phyloP scores from a whole-genome alignment of 2,888 invertebrate genomes.

The Lasioglossum oenotherae region DNA sequence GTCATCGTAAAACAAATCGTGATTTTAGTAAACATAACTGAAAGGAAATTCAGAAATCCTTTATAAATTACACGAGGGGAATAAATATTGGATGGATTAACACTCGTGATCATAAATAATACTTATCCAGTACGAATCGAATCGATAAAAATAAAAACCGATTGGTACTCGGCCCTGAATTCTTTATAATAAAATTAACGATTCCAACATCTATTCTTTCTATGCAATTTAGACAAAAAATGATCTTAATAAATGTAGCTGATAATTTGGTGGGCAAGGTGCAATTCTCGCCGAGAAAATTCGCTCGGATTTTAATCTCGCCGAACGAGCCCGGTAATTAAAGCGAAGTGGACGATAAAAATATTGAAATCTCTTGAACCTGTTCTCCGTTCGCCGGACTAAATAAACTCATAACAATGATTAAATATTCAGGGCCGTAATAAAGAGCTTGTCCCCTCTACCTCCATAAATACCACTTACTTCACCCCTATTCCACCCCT shows the following conservation, averaged over 20 bases:
- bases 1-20: not conserved
- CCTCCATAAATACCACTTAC: slow-evolving; percentile 72
- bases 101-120: not conserved
- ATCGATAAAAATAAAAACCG: not conserved
- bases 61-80: not conserved
- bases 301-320: slow-evolving; percentile 15
- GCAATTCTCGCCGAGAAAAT: not conserved
- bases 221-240: not conserved
- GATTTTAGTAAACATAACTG: not conserved
- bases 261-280: not conserved
- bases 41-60: not conserved
- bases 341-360: slow-evolving; percentile 5
- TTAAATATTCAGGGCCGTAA: slow-evolving; percentile 81
- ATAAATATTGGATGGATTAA: not conserved
- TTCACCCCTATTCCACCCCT: slow-evolving; percentile 69
- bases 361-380: slow-evolving; percentile 41
- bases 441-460: slow-evolving; percentile 71
- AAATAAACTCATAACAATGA: slow-evolving; percentile 81
- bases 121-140: not conserved
- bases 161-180: not conserved
- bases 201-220: not conserved
- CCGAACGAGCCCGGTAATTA: not conserved
- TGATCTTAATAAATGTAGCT: not conserved
- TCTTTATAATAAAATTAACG: not conserved
- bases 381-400: slow-evolving; percentile 55